Conservation (phyloP, 2,113 vertebrate genomes). For the Notothenia rossii region DNA sequence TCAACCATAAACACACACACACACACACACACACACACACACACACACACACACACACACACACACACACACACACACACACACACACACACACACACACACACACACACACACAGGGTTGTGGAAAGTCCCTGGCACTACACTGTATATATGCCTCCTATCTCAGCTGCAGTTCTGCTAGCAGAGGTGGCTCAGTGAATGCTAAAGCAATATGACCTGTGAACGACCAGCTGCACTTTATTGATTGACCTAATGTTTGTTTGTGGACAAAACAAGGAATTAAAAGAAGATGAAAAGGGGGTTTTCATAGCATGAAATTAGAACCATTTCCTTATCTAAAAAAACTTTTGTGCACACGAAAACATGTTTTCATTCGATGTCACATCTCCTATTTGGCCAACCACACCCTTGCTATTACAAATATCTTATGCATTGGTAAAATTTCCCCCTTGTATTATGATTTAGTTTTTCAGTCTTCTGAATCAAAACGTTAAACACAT, state of each 20-base stretch:
- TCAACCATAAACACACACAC: neutral
- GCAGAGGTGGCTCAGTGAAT: constrained; percentile 61
- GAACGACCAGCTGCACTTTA: neutral
- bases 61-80: constrained; percentile 1
- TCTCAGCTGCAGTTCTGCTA: constrained; percentile 47
- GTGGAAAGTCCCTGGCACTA: constrained; percentile 79
- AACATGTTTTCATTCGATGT: too few species aligned
- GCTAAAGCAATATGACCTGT: constrained; percentile 27
- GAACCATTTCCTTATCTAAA: neutral
- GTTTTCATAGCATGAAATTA: neutral
- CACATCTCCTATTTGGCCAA: neutral
- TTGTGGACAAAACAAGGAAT: neutral
- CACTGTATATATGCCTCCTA: constrained; percentile 28
- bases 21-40: neutral
- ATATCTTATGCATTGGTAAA: neutral
- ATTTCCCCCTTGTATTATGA: neutral
- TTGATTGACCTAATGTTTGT: constrained; percentile 4
- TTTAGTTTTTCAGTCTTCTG: neutral
- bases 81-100: neutral
- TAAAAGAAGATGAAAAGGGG: neutral
- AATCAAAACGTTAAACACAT: neutral
- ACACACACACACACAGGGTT: constrained; percentile 1
- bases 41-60: neutral
- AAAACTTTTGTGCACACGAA: neutral
- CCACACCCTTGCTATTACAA: neutral